Evolutionary conservation across 2,888 invertebrate genomes (phyloP), one percentile per base, ranked within the genome.

Genomic region (Napeogenes inachia): DNA sequence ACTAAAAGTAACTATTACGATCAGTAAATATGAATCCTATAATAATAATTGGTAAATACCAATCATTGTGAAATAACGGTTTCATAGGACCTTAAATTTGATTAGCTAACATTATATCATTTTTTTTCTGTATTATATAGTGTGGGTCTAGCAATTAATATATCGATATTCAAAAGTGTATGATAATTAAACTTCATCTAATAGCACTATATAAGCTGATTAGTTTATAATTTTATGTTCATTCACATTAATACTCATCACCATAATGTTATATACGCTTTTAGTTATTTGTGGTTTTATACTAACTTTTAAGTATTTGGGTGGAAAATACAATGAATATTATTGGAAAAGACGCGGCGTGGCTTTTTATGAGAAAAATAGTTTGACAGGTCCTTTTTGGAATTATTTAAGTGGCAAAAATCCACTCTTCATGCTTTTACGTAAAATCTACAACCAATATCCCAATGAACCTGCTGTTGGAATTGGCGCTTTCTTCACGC

Each of bases 331-430:
- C 56, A 82, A 84, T 70, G 73, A 82, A 54, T 42, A 54, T 2
- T 85, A 85, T 58, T 85, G 85, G 84, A 78, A 68, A 30, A 82
- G 75, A 67, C 80, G 81, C 12, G 80, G 81, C 0, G 82, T 84
- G 0, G 55, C 65, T 2, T 83, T 81, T 56, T 66, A 79, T 30
- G 64, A 69, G 0, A 73, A 71, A 56, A 74, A 79, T 60, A 82
- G 73, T 61, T 58, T 74, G 0, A 60, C 73, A 12, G 85, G 84
- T 4, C 70, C 77, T 1, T 72, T 80, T 21, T 82, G 78, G 78
- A 74, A 79, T 10, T 85, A 71, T 55, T 0, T 78, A 0, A 66
- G 61, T 0, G 69, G 68, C 35, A 68, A 76, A 12, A 71, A 68
- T 56, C 54, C 84, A 0, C 53, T 82, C 8, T 84, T 83, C 58